These are phyloP conservation scores for Enteromius argenteus DNA, from an alignment of 2,797 vertebrate genomes.

Conservation along the genomic window DNA sequence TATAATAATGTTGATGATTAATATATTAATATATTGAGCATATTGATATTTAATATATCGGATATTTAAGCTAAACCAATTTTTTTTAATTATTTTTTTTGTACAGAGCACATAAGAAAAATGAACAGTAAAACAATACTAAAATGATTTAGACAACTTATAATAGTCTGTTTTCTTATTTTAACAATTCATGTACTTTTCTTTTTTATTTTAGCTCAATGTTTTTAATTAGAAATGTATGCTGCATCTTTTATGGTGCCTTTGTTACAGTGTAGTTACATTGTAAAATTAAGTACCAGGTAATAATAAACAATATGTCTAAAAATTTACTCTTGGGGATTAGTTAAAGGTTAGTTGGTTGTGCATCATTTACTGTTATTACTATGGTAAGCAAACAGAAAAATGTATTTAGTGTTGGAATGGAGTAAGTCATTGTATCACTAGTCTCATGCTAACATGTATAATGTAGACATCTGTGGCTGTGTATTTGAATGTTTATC, in stretches of 20 bases:
- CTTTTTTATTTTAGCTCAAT: too few relatives aligned
- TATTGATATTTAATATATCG: too few relatives aligned
- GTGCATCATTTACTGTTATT: background rate
- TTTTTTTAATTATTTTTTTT: too few relatives aligned
- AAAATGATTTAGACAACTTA: background rate
- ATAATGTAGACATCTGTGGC: background rate
- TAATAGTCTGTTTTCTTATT: background rate
- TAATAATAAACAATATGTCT: background rate
- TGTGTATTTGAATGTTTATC: background rate
- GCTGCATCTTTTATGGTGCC: too few relatives aligned
- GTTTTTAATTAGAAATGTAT: too few relatives aligned
- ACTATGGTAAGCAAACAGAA: background rate
- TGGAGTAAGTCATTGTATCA: background rate
- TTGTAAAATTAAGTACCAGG: too few relatives aligned
- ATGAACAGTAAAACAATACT: background rate
- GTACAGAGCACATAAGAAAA: too few relatives aligned
- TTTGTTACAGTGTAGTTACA: too few relatives aligned
- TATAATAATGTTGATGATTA: too few relatives aligned
- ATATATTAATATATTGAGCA: too few relatives aligned
- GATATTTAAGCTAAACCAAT: background rate
- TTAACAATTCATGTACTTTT: too few relatives aligned
- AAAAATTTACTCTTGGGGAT: background rate
- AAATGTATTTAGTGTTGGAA: background rate
- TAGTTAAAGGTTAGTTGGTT: background rate
- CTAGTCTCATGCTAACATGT: background rate